phyloP scores from a whole-genome alignment of 2,797 vertebrate species.

The Sebastes reedi region DNA sequence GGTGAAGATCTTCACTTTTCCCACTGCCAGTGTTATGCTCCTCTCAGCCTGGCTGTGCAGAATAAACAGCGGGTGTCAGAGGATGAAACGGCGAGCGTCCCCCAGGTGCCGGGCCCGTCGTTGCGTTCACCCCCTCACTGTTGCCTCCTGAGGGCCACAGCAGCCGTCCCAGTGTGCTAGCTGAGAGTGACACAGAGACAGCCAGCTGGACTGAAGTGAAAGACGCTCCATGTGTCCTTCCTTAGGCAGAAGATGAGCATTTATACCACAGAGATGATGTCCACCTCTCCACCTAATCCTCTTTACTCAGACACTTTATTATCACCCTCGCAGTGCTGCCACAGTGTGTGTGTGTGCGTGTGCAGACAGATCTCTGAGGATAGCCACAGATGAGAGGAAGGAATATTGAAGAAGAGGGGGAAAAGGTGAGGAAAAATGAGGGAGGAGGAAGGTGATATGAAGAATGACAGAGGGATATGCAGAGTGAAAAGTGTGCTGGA shows the following conservation, averaged over 20 bases:
- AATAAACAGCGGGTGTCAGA: constrained; percentile 75
- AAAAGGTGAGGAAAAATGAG: constrained; percentile 37
- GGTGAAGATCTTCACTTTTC: constrained; percentile 76
- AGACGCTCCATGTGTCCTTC: constrained; percentile 64
- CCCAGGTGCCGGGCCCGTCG: constrained; percentile 57
- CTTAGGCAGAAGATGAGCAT: constrained; percentile 68
- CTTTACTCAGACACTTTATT: constrained; percentile 78
- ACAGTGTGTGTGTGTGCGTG: not conserved
- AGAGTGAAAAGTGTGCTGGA: constrained; percentile 42
- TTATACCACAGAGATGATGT: constrained; percentile 74
- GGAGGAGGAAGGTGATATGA: constrained; percentile 10
- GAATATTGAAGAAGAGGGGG: not conserved
- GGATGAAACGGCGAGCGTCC: constrained; percentile 69
- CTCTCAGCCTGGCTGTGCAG: constrained; percentile 68
- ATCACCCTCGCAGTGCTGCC: constrained; percentile 64
- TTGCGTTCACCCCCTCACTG: constrained; percentile 52
- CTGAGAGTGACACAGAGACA: constrained; percentile 63
- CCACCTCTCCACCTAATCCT: constrained; percentile 76
- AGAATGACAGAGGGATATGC: constrained; percentile 38
- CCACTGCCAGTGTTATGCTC: constrained; percentile 56
- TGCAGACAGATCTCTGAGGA: constrained; percentile 64
- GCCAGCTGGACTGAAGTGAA: constrained; percentile 65
- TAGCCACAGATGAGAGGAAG: constrained; percentile 33
- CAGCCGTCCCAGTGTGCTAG: constrained; percentile 56
- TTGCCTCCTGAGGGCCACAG: constrained; percentile 62